Evolutionary conservation across 2,888 invertebrate genomes (phyloP), one percentile per base, ranked within the genome.

Genomic region (Nipponacmea schrenckii): DNA sequence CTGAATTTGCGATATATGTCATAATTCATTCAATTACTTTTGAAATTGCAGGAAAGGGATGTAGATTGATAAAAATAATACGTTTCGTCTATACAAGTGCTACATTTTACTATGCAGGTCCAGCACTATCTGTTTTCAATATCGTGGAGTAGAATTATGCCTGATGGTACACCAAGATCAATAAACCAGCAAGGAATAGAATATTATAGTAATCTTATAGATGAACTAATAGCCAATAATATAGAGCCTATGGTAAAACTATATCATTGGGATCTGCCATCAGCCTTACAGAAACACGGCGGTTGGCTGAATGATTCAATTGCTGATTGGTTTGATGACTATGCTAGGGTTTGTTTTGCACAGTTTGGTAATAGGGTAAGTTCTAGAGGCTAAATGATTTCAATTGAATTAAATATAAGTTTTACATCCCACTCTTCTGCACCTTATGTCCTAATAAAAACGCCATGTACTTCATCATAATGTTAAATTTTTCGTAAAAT

Each of bases 161-260:
- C 95, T 0, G 91, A 91, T 17, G 95, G 87, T 3, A 83, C 84
- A 1, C 67, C 74, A 2, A 66, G 63, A 0, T 77, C 79, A 0
- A 64, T 94, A 26, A 96, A 94, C 85, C 89, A 91, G 48, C 90
- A 91, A 2, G 96, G 94, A n/a, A 90, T 96, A 15, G 89, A 92
- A 72, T 95, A 95, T 88, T 96, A 96, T 86, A 93, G 92, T 83
- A 92, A 93, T 77, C 89, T 96, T 63, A 93, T 96, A 70, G 91
- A 94, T 81, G 93, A 92, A 80, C 90, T 95, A 10, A 76, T 93
- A 12, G 90, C 88, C 0, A 90, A 91, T 67, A 90, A 90, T n/a
- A 92, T 94, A 70, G 86, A 89, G 70, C 93, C 93, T 4, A 82
- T 89, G 80, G 87, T 91, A 7, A 92, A 92, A 90, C 91, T 88